Percentiles rank a stretch among this genome's conserved stretches.
phyloP scores from a whole-genome alignment of 2,113 vertebrate species.

The Spheniscus mendiculus region DNA sequence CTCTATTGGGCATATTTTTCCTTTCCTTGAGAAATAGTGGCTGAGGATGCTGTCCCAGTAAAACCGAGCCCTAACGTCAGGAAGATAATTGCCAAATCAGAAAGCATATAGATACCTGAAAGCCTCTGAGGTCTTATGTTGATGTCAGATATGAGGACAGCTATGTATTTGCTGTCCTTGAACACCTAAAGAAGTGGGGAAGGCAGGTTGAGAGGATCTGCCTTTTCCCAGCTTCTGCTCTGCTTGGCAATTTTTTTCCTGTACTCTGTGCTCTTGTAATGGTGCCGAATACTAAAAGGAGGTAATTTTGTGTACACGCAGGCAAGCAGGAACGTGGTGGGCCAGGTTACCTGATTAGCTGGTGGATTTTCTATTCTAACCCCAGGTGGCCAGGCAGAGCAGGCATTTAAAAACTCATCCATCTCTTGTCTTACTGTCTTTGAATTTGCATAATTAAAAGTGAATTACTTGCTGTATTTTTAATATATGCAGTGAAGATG shows the following conservation, averaged over 20 bases:
- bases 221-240: neutral
- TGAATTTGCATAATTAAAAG: conserved; percentile 64
- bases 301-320: neutral
- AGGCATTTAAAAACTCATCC: conserved; percentile 42
- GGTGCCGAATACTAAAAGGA: neutral
- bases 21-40: neutral
- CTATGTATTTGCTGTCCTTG: neutral
- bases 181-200: neutral
- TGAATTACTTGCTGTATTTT: conserved; percentile 43
- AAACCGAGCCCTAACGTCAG: neutral
- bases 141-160: neutral
- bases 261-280: neutral
- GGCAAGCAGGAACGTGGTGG: neutral
- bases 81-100: neutral
- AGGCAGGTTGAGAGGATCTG: neutral
- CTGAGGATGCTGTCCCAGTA: neutral
- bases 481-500: conserved; percentile 32
- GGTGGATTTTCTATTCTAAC: neutral
- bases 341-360: neutral
- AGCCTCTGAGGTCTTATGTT: neutral
- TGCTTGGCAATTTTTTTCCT: neutral
- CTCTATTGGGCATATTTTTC: neutral
- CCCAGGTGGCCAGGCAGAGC: conserved; percentile 19
- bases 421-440: conserved; percentile 37
- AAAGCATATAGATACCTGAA: neutral